Conservation (phyloP, 2,113 vertebrate species). For the Chaetura pelagica region DNA sequence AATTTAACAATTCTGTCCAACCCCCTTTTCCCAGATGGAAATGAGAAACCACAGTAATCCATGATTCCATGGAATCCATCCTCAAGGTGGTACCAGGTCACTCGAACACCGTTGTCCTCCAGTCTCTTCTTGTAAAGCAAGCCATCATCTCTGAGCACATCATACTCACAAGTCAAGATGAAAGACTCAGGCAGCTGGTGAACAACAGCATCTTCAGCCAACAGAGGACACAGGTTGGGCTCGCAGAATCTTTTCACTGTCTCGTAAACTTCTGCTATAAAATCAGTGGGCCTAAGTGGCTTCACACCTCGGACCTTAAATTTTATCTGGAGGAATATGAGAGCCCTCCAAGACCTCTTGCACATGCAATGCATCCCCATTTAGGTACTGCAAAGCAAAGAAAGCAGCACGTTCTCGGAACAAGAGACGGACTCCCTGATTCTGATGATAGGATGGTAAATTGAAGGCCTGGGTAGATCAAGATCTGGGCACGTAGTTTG, state of each 20-base stretch:
- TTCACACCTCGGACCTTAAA: slow-evolving; percentile 71
- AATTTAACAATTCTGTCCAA: slow-evolving; percentile 76
- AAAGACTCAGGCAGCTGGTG: slow-evolving; percentile 76
- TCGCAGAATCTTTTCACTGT: slow-evolving; percentile 49
- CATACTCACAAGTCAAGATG: slow-evolving; percentile 87
- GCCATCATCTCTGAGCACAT: slow-evolving; percentile 82
- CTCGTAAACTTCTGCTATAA: slow-evolving; percentile 72
- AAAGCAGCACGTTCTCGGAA: slow-evolving; percentile 61
- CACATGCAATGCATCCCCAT: slow-evolving; percentile 59
- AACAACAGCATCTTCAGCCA: slow-evolving; percentile 74
- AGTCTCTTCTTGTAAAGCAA: slow-evolving; percentile 85
- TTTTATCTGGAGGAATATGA: slow-evolving; percentile 79
- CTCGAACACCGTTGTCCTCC: slow-evolving; percentile 76
- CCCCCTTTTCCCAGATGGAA: slow-evolving; percentile 70
- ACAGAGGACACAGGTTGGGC: slow-evolving; percentile 72
- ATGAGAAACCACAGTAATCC: slow-evolving; percentile 65
- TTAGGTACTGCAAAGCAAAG: slow-evolving; percentile 74
- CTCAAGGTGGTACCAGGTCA: slow-evolving; percentile 81
- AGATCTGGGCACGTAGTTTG: slow-evolving; percentile 82
- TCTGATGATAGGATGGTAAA: slow-evolving; percentile 86
- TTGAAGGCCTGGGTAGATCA: slow-evolving; percentile 82
- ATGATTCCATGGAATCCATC: slow-evolving; percentile 85
- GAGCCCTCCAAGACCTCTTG: slow-evolving; percentile 73
- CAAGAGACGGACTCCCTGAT: slow-evolving; percentile 79
- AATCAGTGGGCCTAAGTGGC: not conserved